Percentiles rank a stretch among this genome's conserved stretches.
These are phyloP conservation scores for Alligator sinensis DNA, from an alignment of 2,113 vertebrate species.

Conservation along the genomic window DNA sequence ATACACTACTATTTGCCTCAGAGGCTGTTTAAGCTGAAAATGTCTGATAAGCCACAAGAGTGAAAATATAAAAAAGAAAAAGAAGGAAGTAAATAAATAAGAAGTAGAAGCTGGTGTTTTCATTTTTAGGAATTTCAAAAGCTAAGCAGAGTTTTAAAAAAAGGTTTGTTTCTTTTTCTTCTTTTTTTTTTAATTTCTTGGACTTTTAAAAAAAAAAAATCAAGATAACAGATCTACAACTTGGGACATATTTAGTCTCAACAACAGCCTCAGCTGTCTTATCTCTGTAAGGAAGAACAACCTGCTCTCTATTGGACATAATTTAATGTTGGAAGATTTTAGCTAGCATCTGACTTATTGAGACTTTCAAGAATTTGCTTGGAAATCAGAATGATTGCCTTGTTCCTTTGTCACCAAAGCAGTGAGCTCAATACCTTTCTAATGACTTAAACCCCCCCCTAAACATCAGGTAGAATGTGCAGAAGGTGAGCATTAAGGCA, in stretches of 20 bases:
- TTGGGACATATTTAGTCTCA: neutral
- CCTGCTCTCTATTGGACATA: neutral
- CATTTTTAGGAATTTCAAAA: neutral
- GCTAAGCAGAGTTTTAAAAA: neutral
- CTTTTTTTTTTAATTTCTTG: neutral
- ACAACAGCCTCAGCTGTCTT: slow-evolving; percentile 36
- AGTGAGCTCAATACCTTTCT: too few relatives aligned
- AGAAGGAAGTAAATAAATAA: neutral
- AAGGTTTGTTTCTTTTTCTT: neutral
- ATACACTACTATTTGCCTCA: neutral
- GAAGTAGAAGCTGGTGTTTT: neutral
- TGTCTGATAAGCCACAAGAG: neutral
- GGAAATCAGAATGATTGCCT: neutral
- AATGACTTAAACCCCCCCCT: too few relatives aligned
- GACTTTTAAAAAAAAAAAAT: neutral
- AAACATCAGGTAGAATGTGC: neutral
- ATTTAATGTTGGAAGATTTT: slow-evolving; percentile 23
- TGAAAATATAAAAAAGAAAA: rapidly evolving
- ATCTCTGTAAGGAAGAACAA: slow-evolving; percentile 43
- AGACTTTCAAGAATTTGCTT: neutral
- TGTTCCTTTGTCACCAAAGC: neutral
- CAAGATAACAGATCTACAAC: neutral
- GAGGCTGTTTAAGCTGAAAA: neutral
- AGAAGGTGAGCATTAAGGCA: neutral
- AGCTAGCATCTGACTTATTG: neutral